Evolutionary conservation across 1,140 invertebrate species (phyloP).

Genomic region (Drosophila pruinosa): DNA sequence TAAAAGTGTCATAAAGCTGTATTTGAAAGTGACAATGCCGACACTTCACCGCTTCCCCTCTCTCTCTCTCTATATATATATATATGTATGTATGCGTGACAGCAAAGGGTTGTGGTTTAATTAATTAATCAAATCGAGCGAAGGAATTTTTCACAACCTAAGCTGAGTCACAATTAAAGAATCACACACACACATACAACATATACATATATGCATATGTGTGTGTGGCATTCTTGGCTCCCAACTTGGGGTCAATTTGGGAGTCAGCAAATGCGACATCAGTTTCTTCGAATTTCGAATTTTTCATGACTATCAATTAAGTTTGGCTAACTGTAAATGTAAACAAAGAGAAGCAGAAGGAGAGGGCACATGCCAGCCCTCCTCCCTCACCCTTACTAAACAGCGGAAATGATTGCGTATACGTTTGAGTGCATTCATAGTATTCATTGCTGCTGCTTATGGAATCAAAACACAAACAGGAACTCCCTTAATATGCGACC

Average conservation of each 20-base stretch:
- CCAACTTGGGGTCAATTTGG: slow-evolving; percentile 60
- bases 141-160: slow-evolving; percentile 51
- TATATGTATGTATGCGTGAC: slow-evolving; percentile 12
- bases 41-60: slow-evolving; percentile 37
- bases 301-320: slow-evolving; percentile 72
- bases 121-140: slow-evolving; percentile 79
- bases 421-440: neutral
- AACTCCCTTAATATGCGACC: neutral
- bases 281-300: slow-evolving; percentile 65
- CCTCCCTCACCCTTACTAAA: neutral
- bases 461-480: slow-evolving; percentile 9
- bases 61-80: neutral
- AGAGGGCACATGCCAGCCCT: neutral
- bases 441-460: neutral
- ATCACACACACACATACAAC: neutral
- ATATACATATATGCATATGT: neutral
- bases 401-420: slow-evolving; percentile 66
- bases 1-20: slow-evolving; percentile 57
- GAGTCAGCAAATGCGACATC: slow-evolving; percentile 39
- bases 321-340: slow-evolving; percentile 55
- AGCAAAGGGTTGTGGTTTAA: slow-evolving; percentile 72
- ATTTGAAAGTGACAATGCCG: slow-evolving; percentile 60
- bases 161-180: slow-evolving; percentile 22
- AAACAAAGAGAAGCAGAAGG: slow-evolving; percentile 24
- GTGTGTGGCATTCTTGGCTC: slow-evolving; percentile 11